Percentiles rank a stretch among this genome's conserved stretches.
Evolutionary conservation across 2,797 vertebrate species (phyloP).

Genomic region (Gephyroberyx darwinii): DNA sequence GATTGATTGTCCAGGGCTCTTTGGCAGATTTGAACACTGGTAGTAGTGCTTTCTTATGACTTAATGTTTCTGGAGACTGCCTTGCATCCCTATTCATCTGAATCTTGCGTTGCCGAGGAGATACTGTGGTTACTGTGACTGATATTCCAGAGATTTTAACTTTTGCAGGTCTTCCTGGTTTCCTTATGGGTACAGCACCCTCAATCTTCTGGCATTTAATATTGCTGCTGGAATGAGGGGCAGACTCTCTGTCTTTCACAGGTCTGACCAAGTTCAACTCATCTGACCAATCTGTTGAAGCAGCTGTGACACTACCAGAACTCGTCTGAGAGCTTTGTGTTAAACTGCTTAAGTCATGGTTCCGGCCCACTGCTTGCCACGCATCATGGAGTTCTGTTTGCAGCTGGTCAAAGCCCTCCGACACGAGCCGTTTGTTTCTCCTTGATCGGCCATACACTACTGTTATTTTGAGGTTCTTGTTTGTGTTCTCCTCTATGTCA

Average conservation of each 20-base stretch:
- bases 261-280: slow-evolving; percentile 83
- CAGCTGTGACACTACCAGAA: slow-evolving; percentile 47
- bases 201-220: slow-evolving; percentile 83
- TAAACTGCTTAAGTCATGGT: slow-evolving; percentile 55
- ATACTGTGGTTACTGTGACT: slow-evolving; percentile 89
- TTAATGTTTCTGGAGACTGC: slow-evolving; percentile 51
- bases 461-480: slow-evolving; percentile 92
- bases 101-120: slow-evolving; percentile 91
- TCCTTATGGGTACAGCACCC: slow-evolving; percentile 82
- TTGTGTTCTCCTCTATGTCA: slow-evolving; percentile 74
- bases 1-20: slow-evolving; percentile 75
- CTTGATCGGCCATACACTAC: slow-evolving; percentile 93
- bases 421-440: slow-evolving; percentile 90
- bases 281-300: slow-evolving; percentile 66
- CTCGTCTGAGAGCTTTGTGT: slow-evolving; percentile 53
- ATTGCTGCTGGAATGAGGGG: slow-evolving; percentile 81
- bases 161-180: slow-evolving; percentile 93
- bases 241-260: slow-evolving; percentile 74
- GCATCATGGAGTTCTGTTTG: slow-evolving; percentile 72
- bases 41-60: slow-evolving; percentile 54
- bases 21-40: slow-evolving; percentile 71
- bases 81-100: slow-evolving; percentile 84
- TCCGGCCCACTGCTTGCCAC: slow-evolving; percentile 62
- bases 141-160: slow-evolving; percentile 96
- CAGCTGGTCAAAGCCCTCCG: slow-evolving; percentile 82